Evolutionary conservation across 2,113 vertebrate species (phyloP), one percentile per base, ranked within the genome.

Genomic region (Corynorhinus townsendii): DNA sequence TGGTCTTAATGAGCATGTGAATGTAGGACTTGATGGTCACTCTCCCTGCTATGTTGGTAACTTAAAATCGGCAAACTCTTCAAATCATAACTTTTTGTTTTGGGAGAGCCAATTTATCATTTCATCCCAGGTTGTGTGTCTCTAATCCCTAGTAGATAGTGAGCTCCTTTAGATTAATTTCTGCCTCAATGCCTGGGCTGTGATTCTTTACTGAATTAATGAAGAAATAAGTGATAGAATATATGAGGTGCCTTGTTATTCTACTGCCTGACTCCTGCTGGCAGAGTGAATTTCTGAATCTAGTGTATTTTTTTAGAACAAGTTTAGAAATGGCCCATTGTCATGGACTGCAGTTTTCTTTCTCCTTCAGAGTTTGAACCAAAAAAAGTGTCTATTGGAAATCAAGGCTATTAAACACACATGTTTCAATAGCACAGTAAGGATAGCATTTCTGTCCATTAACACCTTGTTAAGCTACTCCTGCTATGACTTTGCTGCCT

Each of bases 391-490:
- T 54, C 35, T 95, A 1, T 89, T 90, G 47, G 68, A 92, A 92
- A 92, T 86, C 33, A 92, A 86, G 69, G 24, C 80, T 92, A 20
- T 90, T 95, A 91, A 96, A 84, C 38, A 96, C 22, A 76, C 16
- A 86, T 22, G 52, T 96, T 96, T 95, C 84, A 94, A 33, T 95
- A 95, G 54, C 90, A 76, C 68, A 92, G 88, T 95, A 80, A 62
- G 79, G 49, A 95, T 93, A 80, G 40, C 86, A 76, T 96, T 96
- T 94, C 83, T 96, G 71, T 93, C 83, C 26, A 26, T 95, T 89
- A 93, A 91, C 83, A 66, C 73, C 84, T 95, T 95, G 91, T 93
- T 94, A 93, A 86, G 26, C 75, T 96, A 85, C 54, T 95, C 56
- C 89, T 95, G 68, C 43, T 94, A 49, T 91, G 45, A 92, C 56